Conservation (phyloP, 2,113 vertebrate genomes). For the Austrofundulus limnaeus region DNA sequence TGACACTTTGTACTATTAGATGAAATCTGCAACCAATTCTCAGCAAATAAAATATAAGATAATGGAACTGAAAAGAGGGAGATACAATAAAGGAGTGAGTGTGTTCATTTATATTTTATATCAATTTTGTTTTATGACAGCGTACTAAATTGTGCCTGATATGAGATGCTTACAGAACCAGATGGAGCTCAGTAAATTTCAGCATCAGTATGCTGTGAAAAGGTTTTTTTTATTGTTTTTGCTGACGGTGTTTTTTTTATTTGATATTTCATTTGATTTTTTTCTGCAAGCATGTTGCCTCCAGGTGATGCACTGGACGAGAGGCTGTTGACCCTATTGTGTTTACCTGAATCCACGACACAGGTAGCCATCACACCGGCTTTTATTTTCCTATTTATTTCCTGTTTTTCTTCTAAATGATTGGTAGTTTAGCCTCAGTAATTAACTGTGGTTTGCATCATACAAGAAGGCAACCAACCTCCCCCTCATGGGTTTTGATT, state of each 20-base stretch:
- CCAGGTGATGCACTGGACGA: background rate
- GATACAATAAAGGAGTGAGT: background rate
- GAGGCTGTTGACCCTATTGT: background rate
- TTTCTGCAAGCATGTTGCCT: background rate
- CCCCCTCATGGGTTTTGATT: background rate
- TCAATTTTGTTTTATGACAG: background rate
- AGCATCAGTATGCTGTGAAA: background rate
- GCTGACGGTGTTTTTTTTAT: background rate
- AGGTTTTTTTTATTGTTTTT: too few species aligned
- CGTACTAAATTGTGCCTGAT: background rate
- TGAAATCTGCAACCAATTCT: background rate
- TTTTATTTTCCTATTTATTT: background rate
- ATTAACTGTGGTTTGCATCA: background rate
- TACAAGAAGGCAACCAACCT: background rate
- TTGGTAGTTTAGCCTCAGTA: background rate
- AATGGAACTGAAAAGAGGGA: background rate
- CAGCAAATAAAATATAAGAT: background rate
- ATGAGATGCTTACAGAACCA: background rate
- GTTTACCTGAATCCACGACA: background rate
- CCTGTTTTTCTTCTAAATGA: background rate
- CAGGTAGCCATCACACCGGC: background rate
- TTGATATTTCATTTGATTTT: background rate
- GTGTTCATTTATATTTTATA: background rate
- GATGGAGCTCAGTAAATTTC: background rate
- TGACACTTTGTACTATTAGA: background rate